Conservation (phyloP, 2,113 vertebrate genomes). For the Gila orcuttii region DNA sequence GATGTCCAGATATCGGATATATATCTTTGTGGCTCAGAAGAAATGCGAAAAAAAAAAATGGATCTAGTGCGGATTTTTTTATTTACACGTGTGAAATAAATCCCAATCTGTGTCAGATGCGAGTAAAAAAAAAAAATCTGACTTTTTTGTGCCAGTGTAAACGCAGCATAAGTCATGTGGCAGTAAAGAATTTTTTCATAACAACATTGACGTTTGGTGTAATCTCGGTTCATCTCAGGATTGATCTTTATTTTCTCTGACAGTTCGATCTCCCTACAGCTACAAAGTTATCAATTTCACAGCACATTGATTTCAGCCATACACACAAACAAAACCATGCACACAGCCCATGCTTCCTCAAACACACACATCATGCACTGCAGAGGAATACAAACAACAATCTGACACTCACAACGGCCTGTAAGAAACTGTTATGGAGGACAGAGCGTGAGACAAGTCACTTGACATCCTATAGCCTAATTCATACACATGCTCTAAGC, state of each 20-base stretch:
- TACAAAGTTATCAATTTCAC: conserved; percentile 25
- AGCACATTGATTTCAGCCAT: conserved; percentile 11
- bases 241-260: conserved; percentile 45
- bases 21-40: no score
- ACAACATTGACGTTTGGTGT: neutral
- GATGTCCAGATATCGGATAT: no score
- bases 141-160: no score
- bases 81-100: no score
- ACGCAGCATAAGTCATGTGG: neutral
- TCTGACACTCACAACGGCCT: neutral
- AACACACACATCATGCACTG: neutral
- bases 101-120: no score
- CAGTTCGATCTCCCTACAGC: conserved; percentile 12
- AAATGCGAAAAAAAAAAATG: no score
- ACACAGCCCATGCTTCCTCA: neutral
- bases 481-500: neutral
- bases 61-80: no score
- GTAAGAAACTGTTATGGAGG: neutral
- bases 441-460: neutral
- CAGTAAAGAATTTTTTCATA: neutral
- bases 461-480: neutral
- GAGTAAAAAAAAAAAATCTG: no score
- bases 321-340: neutral
- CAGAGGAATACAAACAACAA: neutral
- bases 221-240: conserved; percentile 14